phyloP scores from a whole-genome alignment of 92 coral and sea anemone genomes.

The Diadumene lineata region DNA sequence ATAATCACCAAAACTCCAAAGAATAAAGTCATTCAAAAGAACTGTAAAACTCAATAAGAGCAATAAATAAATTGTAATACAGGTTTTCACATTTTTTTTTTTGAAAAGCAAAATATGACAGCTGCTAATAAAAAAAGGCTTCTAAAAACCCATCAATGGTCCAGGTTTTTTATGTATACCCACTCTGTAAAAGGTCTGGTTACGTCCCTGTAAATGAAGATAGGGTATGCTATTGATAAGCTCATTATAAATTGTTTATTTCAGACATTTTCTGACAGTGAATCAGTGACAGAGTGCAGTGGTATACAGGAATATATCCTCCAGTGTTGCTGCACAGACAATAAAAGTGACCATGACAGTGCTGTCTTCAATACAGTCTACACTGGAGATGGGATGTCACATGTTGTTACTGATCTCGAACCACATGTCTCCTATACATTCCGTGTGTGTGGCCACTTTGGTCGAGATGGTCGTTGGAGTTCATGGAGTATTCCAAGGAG shows the following conservation, averaged over 20 bases:
- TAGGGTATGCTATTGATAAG: background rate
- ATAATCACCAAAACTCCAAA: no score
- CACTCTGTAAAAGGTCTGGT: no score
- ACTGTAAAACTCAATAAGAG: no score
- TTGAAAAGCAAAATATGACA: no score
- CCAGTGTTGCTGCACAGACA: constrained; percentile 91
- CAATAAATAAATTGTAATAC: no score
- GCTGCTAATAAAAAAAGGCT: no score
- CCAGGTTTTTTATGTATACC: no score
- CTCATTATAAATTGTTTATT: background rate
- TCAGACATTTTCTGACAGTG: constrained; percentile 88
- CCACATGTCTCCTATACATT: constrained; percentile 94
- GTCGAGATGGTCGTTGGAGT: constrained; percentile 90
- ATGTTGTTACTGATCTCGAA: constrained; percentile 85
- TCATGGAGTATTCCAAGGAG: constrained; percentile 94
- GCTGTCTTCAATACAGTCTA: constrained; percentile 85
- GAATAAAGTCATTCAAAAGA: no score
- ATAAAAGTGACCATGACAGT: constrained; percentile 66
- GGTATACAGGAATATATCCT: constrained; percentile 92
- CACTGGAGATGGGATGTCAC: constrained; percentile 83
- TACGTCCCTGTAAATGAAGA: background rate
- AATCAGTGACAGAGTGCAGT: constrained; percentile 87
- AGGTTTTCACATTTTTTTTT: no score
- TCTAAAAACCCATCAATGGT: no score
- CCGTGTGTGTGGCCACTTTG: constrained; percentile 96